Evolutionary conservation across 2,888 invertebrate species (phyloP).

Genomic region (Petrolisthes cinctipes): DNA sequence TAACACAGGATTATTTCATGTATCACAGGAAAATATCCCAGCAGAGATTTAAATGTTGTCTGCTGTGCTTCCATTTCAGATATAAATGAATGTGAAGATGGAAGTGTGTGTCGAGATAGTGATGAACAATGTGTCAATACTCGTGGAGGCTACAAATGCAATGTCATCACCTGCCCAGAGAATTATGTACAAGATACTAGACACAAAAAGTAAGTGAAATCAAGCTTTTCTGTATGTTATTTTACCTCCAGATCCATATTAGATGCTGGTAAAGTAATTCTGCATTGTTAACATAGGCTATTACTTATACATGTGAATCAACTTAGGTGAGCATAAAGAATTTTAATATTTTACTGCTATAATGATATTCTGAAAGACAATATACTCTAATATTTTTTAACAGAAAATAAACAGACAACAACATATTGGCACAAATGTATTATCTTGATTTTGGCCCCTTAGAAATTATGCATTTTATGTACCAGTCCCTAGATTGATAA

Average conservation of each 20-base stretch:
- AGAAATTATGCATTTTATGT: no score
- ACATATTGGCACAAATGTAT: no score
- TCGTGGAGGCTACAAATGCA: conserved; percentile 73
- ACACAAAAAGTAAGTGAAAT: conserved; percentile 81
- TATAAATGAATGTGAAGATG: conserved; percentile 72
- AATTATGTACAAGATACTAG: conserved; percentile 84
- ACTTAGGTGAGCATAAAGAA: no score
- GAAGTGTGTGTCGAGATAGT: conserved; percentile 69
- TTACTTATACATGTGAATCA: not conserved
- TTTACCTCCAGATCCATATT: not conserved
- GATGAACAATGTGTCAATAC: conserved; percentile 73
- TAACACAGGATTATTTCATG: no score
- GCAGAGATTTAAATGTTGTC: not conserved
- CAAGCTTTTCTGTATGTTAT: not conserved
- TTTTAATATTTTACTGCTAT: no score
- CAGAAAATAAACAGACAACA: no score
- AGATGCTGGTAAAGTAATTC: not conserved
- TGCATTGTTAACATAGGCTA: not conserved
- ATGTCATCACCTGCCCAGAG: conserved; percentile 83
- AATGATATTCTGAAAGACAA: no score
- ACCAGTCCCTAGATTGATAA: no score
- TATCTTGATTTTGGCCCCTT: no score
- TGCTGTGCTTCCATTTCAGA: conserved; percentile 68
- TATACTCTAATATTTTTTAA: no score
- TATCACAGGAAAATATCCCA: not conserved